Conservation (phyloP, 2,888 invertebrate genomes). For the Germaria angustata region DNA sequence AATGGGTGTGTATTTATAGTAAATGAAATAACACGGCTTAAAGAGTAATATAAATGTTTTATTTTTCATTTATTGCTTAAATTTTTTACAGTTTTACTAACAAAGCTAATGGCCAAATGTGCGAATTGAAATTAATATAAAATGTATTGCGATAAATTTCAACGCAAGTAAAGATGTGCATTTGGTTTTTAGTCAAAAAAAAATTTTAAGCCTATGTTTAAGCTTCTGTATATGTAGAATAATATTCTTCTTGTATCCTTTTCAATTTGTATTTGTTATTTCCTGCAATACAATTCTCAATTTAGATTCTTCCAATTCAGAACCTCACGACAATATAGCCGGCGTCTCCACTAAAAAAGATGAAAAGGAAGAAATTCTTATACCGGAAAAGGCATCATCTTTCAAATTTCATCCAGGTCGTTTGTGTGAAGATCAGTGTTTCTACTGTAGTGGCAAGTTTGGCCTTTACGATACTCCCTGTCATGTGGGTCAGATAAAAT, state of each 20-base stretch:
- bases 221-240: too few relatives aligned
- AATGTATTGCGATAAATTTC: too few relatives aligned
- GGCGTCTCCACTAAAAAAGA: slow-evolving; percentile 74
- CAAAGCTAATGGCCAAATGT: background rate
- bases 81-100: background rate
- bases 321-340: slow-evolving; percentile 70
- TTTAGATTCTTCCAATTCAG: slow-evolving; percentile 77
- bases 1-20: slow-evolving; percentile 82
- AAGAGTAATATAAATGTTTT: slow-evolving; percentile 51
- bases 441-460: slow-evolving; percentile 92
- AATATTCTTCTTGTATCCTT: slow-evolving; percentile 42
- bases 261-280: slow-evolving; percentile 47
- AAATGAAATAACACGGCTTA: slow-evolving; percentile 58
- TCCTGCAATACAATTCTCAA: slow-evolving; percentile 59
- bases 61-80: slow-evolving; percentile 11
- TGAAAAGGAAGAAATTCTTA: slow-evolving; percentile 83
- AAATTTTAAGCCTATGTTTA: slow-evolving; percentile 1
- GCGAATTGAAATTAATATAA: background rate
- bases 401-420: slow-evolving; percentile 92
- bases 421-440: slow-evolving; percentile 91
- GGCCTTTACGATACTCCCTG: slow-evolving; percentile 92
- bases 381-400: slow-evolving; percentile 93
- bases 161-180: background rate
- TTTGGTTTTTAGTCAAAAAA: background rate
- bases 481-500: slow-evolving; percentile 92